phyloP scores from a whole-genome alignment of 2,888 invertebrate genomes.

The Himalopsyche japonica region DNA sequence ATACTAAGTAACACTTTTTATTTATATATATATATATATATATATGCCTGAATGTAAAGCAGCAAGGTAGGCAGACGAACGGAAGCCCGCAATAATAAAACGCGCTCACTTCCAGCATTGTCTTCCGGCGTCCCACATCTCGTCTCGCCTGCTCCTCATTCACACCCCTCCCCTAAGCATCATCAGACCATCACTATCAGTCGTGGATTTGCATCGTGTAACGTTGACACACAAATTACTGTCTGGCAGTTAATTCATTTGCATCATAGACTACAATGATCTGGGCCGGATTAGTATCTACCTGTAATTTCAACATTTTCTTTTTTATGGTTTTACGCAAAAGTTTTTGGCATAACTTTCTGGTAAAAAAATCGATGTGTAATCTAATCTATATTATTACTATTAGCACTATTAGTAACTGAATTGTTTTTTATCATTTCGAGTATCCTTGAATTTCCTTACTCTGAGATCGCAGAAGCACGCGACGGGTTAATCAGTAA shows the following conservation, averaged over 20 bases:
- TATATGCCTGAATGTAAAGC: background rate
- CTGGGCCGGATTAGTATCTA: background rate
- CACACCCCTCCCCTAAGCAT: background rate
- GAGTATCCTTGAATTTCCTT: no score
- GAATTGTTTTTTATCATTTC: no score
- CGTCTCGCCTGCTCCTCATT: background rate
- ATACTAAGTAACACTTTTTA: no score
- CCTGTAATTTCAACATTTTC: no score
- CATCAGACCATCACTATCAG: constrained; percentile 3
- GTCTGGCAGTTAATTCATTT: constrained; percentile 13
- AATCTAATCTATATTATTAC: no score
- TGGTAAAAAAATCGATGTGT: no score
- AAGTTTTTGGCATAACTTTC: no score
- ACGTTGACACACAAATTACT: constrained; percentile 30
- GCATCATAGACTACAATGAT: background rate
- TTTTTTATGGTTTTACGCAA: no score
- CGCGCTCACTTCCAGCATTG: constrained; percentile 13
- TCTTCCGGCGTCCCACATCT: constrained; percentile 8
- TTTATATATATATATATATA: no score
- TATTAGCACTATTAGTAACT: no score
- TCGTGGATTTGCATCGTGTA: constrained; percentile 13
- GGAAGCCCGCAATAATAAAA: background rate
- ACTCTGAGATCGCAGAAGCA: no score
- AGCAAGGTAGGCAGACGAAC: background rate
- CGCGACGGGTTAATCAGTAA: no score